phyloP scores from a whole-genome alignment of 37 sponge, comb jelly and placozoan genomes.

The Bolinopsis microptera region DNA sequence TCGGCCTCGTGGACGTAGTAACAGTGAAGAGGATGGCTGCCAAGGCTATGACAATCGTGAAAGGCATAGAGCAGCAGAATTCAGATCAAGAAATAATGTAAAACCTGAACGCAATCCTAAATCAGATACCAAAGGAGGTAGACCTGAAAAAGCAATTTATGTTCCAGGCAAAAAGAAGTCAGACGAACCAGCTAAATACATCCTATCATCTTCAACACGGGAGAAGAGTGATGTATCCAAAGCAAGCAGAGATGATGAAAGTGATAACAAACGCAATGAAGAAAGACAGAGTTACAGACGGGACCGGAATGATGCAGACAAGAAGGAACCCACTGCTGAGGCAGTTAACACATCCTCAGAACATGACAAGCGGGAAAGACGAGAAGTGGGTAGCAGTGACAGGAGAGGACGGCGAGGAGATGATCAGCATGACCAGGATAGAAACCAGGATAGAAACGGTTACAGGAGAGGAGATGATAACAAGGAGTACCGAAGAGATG shows the following conservation, averaged over 20 bases:
- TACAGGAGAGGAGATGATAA: neutral
- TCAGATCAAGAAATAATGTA: constrained; percentile 43
- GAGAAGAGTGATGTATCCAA: neutral
- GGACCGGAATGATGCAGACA: neutral
- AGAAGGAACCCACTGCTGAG: neutral
- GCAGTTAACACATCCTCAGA: neutral
- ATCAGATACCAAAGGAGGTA: neutral
- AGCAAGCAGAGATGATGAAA: neutral
- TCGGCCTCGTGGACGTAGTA: neutral
- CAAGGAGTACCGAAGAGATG: neutral
- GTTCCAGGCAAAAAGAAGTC: constrained; percentile 7
- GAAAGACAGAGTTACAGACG: constrained; percentile 36
- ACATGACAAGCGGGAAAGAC: neutral
- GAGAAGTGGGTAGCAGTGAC: neutral
- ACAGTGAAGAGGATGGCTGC: neutral
- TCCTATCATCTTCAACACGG: neutral
- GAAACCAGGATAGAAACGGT: neutral
- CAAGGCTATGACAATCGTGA: neutral
- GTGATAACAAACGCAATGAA: neutral
- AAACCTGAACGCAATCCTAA: neutral
- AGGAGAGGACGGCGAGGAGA: neutral
- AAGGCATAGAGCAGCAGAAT: neutral
- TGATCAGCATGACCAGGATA: neutral
- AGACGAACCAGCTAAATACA: neutral
- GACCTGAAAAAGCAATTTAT: constrained; percentile 28